phyloP scores from a whole-genome alignment of 2,888 invertebrate species.

The Disparrhopalites patrizii region DNA sequence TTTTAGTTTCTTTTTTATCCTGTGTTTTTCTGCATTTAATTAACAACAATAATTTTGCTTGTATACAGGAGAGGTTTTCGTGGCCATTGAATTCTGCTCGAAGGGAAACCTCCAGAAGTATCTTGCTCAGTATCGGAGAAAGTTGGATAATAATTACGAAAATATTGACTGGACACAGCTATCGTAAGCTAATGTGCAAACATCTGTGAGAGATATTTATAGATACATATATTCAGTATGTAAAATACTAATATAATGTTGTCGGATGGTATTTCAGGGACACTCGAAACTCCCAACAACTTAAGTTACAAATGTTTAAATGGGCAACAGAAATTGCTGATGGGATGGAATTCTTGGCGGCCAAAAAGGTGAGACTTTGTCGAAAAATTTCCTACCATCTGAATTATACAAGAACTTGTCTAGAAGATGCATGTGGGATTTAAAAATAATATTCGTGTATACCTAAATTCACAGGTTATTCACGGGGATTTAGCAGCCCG shows the following conservation, averaged over 20 bases:
- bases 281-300: too few relatives aligned
- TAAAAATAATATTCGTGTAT: not conserved
- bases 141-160: not conserved
- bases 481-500: constrained; percentile 5
- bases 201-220: too few relatives aligned
- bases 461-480: not conserved
- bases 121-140: not conserved
- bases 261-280: too few relatives aligned
- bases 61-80: not conserved
- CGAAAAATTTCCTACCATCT: too few relatives aligned
- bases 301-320: not conserved
- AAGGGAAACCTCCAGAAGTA: constrained; percentile 2
- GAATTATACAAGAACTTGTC: too few relatives aligned
- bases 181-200: not conserved
- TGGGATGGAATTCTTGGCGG: constrained; percentile 3
- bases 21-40: not conserved
- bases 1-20: not conserved
- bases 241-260: too few relatives aligned
- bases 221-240: too few relatives aligned
- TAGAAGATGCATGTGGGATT: not conserved
- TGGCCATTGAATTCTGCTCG: not conserved
- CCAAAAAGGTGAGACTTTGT: constrained; percentile 9
- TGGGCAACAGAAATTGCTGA: constrained; percentile 2
- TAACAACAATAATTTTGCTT: not conserved
- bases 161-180: not conserved